phyloP scores from a whole-genome alignment of 1,140 invertebrate genomes.

The Sarcophaga bullata region DNA sequence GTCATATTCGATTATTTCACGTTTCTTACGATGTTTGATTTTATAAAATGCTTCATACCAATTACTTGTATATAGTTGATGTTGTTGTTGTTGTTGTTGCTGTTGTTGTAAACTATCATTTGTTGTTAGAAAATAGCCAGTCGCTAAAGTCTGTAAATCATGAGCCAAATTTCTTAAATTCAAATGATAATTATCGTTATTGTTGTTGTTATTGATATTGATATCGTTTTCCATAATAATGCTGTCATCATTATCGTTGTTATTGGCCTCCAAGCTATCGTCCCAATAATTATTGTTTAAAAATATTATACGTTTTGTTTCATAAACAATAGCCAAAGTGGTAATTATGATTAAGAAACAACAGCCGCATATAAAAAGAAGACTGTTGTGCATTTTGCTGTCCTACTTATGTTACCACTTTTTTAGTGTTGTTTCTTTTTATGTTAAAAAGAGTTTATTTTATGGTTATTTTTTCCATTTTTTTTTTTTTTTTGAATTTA shows the following conservation, averaged over 20 bases:
- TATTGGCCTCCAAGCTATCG: background rate
- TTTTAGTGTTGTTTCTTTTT: background rate
- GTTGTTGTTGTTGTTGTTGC: background rate
- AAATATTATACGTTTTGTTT: slow-evolving; percentile 38
- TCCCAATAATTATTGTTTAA: background rate
- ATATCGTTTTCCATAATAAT: background rate
- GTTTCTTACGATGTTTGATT: slow-evolving; percentile 28
- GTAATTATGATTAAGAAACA: slow-evolving; percentile 35
- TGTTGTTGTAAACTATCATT: background rate
- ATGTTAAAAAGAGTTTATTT: no score
- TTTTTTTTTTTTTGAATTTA: no score
- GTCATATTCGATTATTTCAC: slow-evolving; percentile 44
- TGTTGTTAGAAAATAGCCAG: background rate
- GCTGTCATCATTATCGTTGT: background rate
- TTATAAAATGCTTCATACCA: slow-evolving; percentile 1
- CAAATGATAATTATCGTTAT: background rate
- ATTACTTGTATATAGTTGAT: background rate
- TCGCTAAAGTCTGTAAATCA: background rate
- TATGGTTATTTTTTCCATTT: no score
- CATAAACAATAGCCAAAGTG: slow-evolving; percentile 40
- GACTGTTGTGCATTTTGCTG: background rate
- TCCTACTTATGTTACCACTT: no score
- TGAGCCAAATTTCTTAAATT: background rate
- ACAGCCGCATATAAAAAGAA: slow-evolving; percentile 25
- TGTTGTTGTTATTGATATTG: background rate